These are phyloP conservation scores for Brachypteracias leptosomus DNA, from an alignment of 2,113 vertebrate species.

Conservation along the genomic window DNA sequence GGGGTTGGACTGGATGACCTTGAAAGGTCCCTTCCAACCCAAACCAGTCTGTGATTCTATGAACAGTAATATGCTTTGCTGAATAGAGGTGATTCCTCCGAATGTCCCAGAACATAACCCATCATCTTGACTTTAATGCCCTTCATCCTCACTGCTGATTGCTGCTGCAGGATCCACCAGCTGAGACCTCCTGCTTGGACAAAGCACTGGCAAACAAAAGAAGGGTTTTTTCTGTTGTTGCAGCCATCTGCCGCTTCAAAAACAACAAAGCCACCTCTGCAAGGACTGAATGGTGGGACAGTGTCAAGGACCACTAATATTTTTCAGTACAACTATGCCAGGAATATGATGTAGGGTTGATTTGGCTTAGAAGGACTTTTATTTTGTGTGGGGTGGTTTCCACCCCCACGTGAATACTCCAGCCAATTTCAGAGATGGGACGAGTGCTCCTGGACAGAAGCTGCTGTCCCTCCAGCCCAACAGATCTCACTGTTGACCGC, in stretches of 20 bases:
- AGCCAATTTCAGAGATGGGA: background rate
- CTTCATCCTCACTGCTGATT: fast-evolving
- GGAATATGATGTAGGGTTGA: background rate
- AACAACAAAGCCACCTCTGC: background rate
- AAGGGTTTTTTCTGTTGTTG: background rate
- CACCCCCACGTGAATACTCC: background rate
- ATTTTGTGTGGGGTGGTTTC: background rate
- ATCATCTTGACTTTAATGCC: background rate
- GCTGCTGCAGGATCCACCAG: background rate
- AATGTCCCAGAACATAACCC: too few relatives aligned
- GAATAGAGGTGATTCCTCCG: background rate
- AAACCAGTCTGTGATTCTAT: too few relatives aligned
- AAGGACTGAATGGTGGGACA: background rate
- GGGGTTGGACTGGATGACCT: too few relatives aligned
- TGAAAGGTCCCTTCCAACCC: too few relatives aligned
- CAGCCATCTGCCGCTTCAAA: background rate
- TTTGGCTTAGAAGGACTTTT: background rate
- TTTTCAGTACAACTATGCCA: background rate
- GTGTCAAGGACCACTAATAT: background rate
- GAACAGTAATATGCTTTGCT: background rate
- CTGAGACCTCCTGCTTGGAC: fast-evolving
- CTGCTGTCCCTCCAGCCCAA: background rate
- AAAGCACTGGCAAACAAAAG: background rate
- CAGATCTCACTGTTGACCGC: background rate
- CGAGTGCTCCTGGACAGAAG: fast-evolving